Percentiles rank a stretch among this genome's conserved stretches.
Evolutionary conservation across 2,113 vertebrate species (phyloP).

Genomic region (Oreochromis aureus): DNA sequence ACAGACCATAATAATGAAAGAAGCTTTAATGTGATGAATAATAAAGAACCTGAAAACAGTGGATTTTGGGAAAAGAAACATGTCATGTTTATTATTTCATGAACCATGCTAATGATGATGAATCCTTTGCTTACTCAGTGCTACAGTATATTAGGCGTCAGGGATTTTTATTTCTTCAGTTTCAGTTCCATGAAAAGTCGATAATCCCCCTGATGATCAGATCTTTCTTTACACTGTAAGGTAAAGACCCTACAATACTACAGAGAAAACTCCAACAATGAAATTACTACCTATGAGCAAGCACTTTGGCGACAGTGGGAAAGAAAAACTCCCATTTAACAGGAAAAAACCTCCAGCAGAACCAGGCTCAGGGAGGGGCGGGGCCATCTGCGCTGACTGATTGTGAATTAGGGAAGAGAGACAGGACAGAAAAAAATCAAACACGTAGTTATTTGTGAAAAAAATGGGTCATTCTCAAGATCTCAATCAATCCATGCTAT

Average conservation of each 20-base stretch:
- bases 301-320: neutral
- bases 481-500: neutral
- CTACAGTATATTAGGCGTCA: neutral
- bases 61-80: neutral
- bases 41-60: slow-evolving; percentile 39
- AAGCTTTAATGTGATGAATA: slow-evolving; percentile 57
- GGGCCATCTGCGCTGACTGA: fast-evolving
- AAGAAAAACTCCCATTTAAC: neutral
- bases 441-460: neutral
- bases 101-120: neutral
- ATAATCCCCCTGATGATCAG: neutral
- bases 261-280: neutral
- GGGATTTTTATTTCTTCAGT: neutral
- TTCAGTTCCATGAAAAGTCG: neutral
- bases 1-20: slow-evolving; percentile 55
- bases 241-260: neutral
- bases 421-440: neutral
- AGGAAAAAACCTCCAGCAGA: neutral
- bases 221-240: neutral
- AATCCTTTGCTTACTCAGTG: neutral
- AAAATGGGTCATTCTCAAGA: neutral
- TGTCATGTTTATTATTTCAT: neutral
- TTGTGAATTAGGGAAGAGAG: neutral
- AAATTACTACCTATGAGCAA: neutral
- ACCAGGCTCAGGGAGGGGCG: neutral